These are phyloP conservation scores for Aradus depressus DNA, from an alignment of 2,888 invertebrate genomes.

Conservation along the genomic window DNA sequence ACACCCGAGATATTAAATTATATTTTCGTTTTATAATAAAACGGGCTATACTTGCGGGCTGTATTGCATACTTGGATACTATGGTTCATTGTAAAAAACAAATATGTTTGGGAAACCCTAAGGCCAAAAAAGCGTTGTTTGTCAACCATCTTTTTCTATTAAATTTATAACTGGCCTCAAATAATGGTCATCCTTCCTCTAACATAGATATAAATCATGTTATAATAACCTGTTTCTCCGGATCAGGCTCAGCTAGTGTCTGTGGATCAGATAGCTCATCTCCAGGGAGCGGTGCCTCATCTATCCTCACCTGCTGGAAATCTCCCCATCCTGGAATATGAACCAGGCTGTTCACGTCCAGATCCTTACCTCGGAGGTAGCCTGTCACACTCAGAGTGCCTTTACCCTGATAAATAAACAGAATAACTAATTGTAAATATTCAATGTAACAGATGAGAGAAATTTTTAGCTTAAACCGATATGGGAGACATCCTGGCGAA, in stretches of 20 bases:
- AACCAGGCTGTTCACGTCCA: slow-evolving; percentile 79
- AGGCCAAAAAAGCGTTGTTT: background rate
- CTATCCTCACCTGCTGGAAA: slow-evolving; percentile 78
- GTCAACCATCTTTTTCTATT: background rate
- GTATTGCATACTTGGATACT: too few relatives aligned
- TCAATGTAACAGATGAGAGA: background rate
- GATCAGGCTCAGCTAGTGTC: slow-evolving; percentile 50
- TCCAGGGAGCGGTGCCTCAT: slow-evolving; percentile 57
- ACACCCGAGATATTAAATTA: too few relatives aligned
- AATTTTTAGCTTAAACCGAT: background rate
- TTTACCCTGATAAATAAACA: slow-evolving; percentile 31
- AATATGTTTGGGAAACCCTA: background rate
- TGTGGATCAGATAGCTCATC: slow-evolving; percentile 35
- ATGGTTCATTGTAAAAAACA: background rate
- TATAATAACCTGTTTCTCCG: slow-evolving; percentile 45
- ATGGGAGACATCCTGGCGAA: too few relatives aligned
- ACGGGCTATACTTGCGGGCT: too few relatives aligned
- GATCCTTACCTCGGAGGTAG: slow-evolving; percentile 67
- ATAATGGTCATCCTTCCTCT: background rate
- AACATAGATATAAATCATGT: background rate
- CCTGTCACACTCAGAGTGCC: slow-evolving; percentile 75
- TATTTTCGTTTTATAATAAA: too few relatives aligned
- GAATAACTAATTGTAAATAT: background rate
- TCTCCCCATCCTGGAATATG: slow-evolving; percentile 89
- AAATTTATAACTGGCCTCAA: background rate